phyloP scores from a whole-genome alignment of 2,113 vertebrate genomes.

The Grammomys surdaster region DNA sequence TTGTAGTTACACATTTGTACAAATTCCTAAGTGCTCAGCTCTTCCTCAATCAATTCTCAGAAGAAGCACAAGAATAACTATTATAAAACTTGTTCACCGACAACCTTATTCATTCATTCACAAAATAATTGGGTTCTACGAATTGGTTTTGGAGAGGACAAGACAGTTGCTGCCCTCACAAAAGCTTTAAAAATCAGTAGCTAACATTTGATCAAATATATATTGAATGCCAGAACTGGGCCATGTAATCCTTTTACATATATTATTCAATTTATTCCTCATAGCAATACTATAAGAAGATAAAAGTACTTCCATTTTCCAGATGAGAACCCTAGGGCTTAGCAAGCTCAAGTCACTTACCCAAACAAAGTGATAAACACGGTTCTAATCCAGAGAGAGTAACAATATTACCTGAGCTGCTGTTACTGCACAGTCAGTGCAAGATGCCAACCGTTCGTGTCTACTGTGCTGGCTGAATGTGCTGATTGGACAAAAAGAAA shows the following conservation, averaged over 20 bases:
- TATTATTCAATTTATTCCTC: conserved; percentile 27
- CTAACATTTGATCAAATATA: conserved; percentile 7
- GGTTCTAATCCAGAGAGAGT: neutral
- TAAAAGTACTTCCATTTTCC: conserved; percentile 24
- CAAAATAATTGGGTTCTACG: neutral
- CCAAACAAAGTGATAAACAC: neutral
- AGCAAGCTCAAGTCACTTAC: conserved; percentile 32
- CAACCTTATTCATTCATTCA: neutral
- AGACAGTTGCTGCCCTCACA: neutral
- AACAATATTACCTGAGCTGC: neutral
- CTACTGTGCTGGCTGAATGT: neutral
- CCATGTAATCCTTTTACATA: neutral
- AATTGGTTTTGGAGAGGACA: neutral
- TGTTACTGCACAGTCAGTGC: neutral
- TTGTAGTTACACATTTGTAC: neutral
- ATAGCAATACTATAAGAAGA: neutral
- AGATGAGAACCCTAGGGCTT: conserved; percentile 39
- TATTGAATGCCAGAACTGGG: conserved; percentile 2
- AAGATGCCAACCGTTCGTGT: neutral
- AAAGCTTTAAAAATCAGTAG: conserved; percentile 12
- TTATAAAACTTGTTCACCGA: neutral
- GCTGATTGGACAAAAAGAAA: neutral
- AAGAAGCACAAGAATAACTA: conserved; percentile 31
- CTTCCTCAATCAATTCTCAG: neutral
- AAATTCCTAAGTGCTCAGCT: neutral